phyloP scores from a whole-genome alignment of 2,797 vertebrate species.

The Heteromormyrus szaboi region DNA sequence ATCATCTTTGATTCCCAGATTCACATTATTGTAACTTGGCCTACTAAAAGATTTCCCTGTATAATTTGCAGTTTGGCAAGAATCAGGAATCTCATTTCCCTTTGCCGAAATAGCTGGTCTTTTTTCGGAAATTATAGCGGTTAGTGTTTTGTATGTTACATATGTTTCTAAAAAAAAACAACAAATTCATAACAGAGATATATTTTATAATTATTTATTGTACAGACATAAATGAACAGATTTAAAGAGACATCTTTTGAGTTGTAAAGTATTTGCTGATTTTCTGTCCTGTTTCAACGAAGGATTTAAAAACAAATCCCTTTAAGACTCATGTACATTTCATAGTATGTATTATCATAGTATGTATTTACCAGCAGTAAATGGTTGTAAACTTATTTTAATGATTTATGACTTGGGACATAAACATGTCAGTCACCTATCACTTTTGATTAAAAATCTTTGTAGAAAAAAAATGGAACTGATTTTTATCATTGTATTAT shows the following conservation, averaged over 20 bases:
- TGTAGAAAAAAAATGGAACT: conserved; percentile 61
- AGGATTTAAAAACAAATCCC: conserved; percentile 35
- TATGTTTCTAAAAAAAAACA: conserved; percentile 63
- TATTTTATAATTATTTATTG: conserved; percentile 99
- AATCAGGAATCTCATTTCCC: conserved; percentile 48
- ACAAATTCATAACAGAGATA: conserved; percentile 74
- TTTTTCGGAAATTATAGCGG: conserved; percentile 79
- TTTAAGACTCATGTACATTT: conserved; percentile 43
- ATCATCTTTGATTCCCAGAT: neutral
- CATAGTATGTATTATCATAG: conserved; percentile 37
- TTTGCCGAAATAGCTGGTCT: conserved; percentile 87
- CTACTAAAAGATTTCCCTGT: neutral
- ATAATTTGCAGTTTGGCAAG: conserved; percentile 39
- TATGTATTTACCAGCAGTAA: conserved; percentile 44
- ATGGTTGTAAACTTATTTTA: conserved; percentile 45
- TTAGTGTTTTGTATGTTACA: conserved; percentile 74
- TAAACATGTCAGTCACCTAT: conserved; percentile 45
- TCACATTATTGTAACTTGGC: conserved; percentile 7
- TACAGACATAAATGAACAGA: conserved; percentile 66
- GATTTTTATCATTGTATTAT: conserved; percentile 20
- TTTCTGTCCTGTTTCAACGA: conserved; percentile 56
- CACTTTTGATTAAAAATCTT: conserved; percentile 47
- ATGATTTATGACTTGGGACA: conserved; percentile 55
- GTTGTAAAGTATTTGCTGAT: conserved; percentile 52
- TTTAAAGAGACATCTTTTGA: conserved; percentile 61